Evolutionary conservation across 1,140 invertebrate species (phyloP).

Genomic region (Sitodiplosis mosellana): DNA sequence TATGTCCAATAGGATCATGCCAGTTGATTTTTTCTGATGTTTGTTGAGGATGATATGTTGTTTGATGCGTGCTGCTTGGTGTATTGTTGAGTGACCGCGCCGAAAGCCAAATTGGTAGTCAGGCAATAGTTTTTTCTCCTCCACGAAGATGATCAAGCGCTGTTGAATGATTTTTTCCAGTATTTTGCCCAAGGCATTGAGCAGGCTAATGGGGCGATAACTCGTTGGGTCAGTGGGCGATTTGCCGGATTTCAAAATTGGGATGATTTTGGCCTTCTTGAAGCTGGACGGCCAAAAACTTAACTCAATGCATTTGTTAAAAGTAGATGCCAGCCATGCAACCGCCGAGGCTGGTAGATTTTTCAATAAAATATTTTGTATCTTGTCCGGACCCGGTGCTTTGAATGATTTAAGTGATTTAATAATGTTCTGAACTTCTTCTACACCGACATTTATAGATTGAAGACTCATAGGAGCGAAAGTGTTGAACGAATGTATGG

Average conservation of each 20-base stretch:
- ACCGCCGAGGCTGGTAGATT: background rate
- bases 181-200: conserved; percentile 17
- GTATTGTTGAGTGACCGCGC: conserved; percentile 12
- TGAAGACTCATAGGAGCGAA: background rate
- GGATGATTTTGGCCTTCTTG: conserved; percentile 21
- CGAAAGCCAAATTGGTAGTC: conserved; percentile 24
- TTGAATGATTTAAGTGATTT: background rate
- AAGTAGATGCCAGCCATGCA: background rate
- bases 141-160: conserved; percentile 5
- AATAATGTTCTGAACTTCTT: background rate
- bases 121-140: conserved; percentile 11
- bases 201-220: conserved; percentile 20
- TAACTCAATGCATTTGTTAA: conserved; percentile 6
- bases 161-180: conserved; percentile 13
- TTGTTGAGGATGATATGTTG: conserved; percentile 11
- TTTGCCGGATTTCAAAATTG: conserved; percentile 24
- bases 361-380: background rate
- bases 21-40: conserved; percentile 12
- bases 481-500: background rate
- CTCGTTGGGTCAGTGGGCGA: conserved; percentile 6
- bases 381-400: background rate
- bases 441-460: background rate
- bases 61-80: conserved; percentile 17
- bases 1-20: conserved; percentile 14
- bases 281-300: conserved; percentile 15